Base-by-base conservation (phyloP, 2,888 invertebrate genomes). In the Cetonia aurata region DNA sequence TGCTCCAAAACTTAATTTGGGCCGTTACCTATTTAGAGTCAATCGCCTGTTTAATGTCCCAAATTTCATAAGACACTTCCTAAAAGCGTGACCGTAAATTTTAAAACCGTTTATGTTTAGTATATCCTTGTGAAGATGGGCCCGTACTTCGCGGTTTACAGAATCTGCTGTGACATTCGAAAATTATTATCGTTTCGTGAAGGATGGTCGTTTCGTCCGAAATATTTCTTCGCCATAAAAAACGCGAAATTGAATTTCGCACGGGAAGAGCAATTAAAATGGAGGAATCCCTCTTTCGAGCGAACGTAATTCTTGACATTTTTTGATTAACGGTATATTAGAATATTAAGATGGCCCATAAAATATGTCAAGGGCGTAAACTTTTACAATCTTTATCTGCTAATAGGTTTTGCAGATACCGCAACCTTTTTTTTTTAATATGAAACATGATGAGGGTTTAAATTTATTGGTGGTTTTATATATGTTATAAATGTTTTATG, bases 211-310 rank as follows among this genome's bases (percentile, higher is more conserved):
- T 56, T 56, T 56, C 25, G 53, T 19, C 53, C n/a, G 25, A 56
- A 33, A 60, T 60, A 31, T 46, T 60, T 31, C 31, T 15, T 48
- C 31, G 60, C 46, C 60, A 31, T 60, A 60, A 60, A 60, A 60
- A 60, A 60, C 25, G 46, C 46, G 59, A 68, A 71, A 71, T 71
- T 62, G 71, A 71, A 71, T 71, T 62, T 68, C 67, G 53, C 44
- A 31, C 25, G 19, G 46, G 46, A 50, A 44, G 48, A 62, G 56
- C 68, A 71, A 71, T 71, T 71, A 71, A 71, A 71, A 60, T 53
- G 71, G 56, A 50, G 69, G 60, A 60, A 62, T 53, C 44, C 33
- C 46, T 15, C 31, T 37, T 56, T 15, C 33, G 15, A 3, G 33
- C 15, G 37, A 46, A 42, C 67, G 41, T 55, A 67, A 50, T 31